Evolutionary conservation across 2,113 vertebrate species (phyloP).

Genomic region (Amia ocellicauda): DNA sequence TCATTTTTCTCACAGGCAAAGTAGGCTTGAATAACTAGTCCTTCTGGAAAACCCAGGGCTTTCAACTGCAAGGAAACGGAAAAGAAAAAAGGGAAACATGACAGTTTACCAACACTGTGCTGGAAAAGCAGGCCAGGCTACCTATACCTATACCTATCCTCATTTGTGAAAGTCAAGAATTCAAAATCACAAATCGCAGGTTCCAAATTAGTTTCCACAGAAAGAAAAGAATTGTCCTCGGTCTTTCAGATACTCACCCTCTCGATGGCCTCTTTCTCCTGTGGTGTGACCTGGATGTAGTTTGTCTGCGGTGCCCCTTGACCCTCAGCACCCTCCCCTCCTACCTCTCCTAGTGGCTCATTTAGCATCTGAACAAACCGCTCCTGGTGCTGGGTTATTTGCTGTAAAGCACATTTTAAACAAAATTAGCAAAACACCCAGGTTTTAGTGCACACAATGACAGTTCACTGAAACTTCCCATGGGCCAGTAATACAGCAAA

Average conservation of each 20-base stretch:
- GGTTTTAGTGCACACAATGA: not conserved
- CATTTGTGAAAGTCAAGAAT: no score
- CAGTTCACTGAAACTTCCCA: no score
- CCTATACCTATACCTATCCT: no score
- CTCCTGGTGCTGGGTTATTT: constrained; percentile 73
- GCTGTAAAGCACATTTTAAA: constrained; percentile 41
- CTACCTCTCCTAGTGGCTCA: constrained; percentile 55
- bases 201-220: no score
- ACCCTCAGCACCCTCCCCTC: constrained; percentile 45
- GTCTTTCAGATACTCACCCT: constrained; percentile 47
- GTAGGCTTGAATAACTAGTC: constrained; percentile 71
- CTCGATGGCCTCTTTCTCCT: constrained; percentile 73
- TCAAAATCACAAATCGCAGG: no score
- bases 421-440: no score
- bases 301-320: constrained; percentile 55
- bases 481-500: no score
- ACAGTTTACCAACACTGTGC: no score
- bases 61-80: constrained; percentile 64
- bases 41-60: constrained; percentile 70
- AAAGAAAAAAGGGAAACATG: constrained; percentile 16
- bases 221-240: no score
- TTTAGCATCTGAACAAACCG: constrained; percentile 72
- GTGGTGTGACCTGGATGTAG: constrained; percentile 72
- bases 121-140: no score
- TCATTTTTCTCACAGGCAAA: constrained; percentile 74